These are phyloP conservation scores for Deroptyus accipitrinus DNA, from an alignment of 2,113 vertebrate species.

Conservation along the genomic window DNA sequence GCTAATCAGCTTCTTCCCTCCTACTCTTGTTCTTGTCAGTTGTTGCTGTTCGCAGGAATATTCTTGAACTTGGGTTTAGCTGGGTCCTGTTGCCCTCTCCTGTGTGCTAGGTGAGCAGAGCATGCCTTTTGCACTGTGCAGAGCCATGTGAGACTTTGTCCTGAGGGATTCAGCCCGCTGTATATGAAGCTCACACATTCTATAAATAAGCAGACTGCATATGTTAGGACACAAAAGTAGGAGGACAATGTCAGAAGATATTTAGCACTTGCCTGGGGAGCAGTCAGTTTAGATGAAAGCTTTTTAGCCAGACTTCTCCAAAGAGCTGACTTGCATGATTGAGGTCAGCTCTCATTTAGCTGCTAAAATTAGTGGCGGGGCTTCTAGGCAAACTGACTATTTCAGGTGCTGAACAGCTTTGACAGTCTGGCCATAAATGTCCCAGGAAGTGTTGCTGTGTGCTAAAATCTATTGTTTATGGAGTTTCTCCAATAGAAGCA, in stretches of 20 bases:
- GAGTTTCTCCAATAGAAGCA: background rate
- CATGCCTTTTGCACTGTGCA: rapidly evolving
- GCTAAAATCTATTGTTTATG: background rate
- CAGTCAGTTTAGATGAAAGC: background rate
- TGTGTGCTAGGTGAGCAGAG: background rate
- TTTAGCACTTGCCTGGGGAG: background rate
- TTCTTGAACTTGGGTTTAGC: background rate
- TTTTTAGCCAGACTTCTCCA: background rate
- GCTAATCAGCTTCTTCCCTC: background rate
- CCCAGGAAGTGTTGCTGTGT: background rate
- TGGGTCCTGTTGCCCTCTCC: background rate
- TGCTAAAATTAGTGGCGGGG: rapidly evolving
- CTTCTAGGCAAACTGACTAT: background rate
- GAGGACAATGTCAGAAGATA: constrained; percentile 5
- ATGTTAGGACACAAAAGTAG: background rate
- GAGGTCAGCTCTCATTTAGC: background rate
- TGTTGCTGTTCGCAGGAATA: background rate
- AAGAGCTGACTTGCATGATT: background rate
- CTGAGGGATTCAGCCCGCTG: background rate
- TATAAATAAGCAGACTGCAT: constrained; percentile 34
- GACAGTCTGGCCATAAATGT: background rate
- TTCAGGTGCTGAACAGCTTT: background rate
- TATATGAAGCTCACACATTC: background rate
- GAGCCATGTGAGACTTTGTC: rapidly evolving
- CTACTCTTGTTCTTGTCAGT: background rate